Evolutionary conservation across 23 tunicate species (phyloP), one percentile per base, ranked within the genome.

Genomic region (Styela clava): DNA sequence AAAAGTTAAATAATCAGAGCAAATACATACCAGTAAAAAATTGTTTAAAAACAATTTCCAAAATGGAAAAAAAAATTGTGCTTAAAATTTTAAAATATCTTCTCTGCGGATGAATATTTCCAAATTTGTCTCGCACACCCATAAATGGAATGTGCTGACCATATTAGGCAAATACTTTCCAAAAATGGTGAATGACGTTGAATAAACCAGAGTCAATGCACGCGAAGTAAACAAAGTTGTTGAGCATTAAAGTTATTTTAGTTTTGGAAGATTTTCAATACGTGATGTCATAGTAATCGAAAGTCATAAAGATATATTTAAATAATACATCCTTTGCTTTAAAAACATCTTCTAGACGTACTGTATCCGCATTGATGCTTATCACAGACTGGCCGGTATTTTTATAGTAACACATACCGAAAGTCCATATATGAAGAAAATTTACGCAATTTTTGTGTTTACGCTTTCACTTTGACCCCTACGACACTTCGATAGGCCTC

Each of bases 41-140:
- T 20, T 20, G n/a, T n/a, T n/a, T n/a, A n/a, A n/a, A n/a, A n/a
- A 56, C 20, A 56, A 56, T 18, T 56, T 56, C 20, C 20, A 56
- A 18, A 20, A 56, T 56, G 63, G 63, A 18, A 56, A 56, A n/a
- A n/a, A 56, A 20, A 18, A 18, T 56, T 56, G 20, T 20, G 18
- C 63, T 56, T 56, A 20, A 56, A 56, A 56, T 56, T 56, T 18
- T 56, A 56, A 56, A 56, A 56, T 56, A 56, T 56, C 20, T 56
- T 20, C 20, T 56, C 18, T 52, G 97, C 97, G 97, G 81, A 86
- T 78, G 87, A 91, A 91, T 86, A 91, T 64, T 34, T 61, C 35
- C 34, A 44, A 52, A 32, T 24, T 25, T 16, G 70, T 30, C 62
- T 26, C 63, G 34, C 52, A 86, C 79, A 74, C 74, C 97, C 97